Evolutionary conservation across 2,797 vertebrate genomes (phyloP), one percentile per base, ranked within the genome.

Genomic region (Carapus acus): DNA sequence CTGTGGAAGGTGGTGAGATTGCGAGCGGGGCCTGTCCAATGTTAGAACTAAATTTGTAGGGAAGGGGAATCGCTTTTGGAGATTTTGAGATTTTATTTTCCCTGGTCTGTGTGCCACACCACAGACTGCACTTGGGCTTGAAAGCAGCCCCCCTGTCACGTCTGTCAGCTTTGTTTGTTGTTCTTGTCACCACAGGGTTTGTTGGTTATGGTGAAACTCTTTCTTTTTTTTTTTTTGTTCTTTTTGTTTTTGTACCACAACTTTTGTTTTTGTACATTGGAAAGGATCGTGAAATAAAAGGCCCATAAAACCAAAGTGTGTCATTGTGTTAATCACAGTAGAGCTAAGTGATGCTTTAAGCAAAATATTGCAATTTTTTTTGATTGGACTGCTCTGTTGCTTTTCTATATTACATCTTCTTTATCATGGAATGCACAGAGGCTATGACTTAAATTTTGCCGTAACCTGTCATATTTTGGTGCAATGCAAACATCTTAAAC

Each of bases 181-280:
- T 74, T 58, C 38, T 79, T 14, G 52, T 73, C 44, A 68, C 74
- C 71, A 74, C 63, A 38, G 42, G 71, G 78, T 71, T 73, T 57
- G 71, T 59, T 68, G 64, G 68, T 69, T 58, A 67, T 73, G 67
- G 68, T 83, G 74, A 79, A 69, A 64, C 72, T 23, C 18, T 66
- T 68, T 69, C 60, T 45, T 24, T 55, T 22, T 43, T 71, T 34
- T 47, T 34, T 34, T 29, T 51, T 40, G 17, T 65, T 58, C 17
- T 58, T 56, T 60, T 19, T 49, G 46, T 40, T 64, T 80, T 81
- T 68, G 50, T 84, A 75, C 77, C 82, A 69, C 62, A 62, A 83
- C 67, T 79, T n/a, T 84, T 82, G 74, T 85, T 88, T 90, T 90
- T 89, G 83, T 88, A 88, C 83, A 85, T 88, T 87, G 87, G 85